Evolutionary conservation across 2,797 vertebrate genomes (phyloP), one percentile per base, ranked within the genome.

Genomic region (Sitta carolinensis): DNA sequence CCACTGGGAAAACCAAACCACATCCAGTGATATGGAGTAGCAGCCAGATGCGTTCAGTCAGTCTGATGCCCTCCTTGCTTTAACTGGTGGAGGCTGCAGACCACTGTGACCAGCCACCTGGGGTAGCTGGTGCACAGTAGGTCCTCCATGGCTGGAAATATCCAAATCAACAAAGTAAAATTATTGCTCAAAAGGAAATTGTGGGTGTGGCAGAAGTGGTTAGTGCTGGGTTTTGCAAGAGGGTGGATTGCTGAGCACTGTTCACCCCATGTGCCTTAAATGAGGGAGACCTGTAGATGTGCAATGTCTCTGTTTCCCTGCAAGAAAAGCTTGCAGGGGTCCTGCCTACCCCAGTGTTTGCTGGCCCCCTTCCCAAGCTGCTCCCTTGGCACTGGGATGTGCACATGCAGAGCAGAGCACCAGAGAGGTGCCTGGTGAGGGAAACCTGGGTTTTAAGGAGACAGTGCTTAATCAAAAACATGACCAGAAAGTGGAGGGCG

Each of bases 201-300:
- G 66, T 16, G 34, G 63, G 16, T 48, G 84, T 67, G 38, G 63
- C 47, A 79, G 84, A 58, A 42, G 50, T 7, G 2, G 30, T 59
- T 34, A 61, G 86, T 10, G 29, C 48, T 70, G 90, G 14, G 21
- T 89, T 94, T 87, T 93, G 86, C 90, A 92, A 84, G 77, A 73
- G 16, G 16, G 34, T 1, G 3, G 42, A 27, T 70, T 84, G 45
- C 52, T 70, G 76, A 63, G 52, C 50, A 3, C 32, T 48, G 19
- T 64, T 38, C 6, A 21, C 43, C 13, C 57, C 50, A 13, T 2
- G 38, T 82, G 57, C 61, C 50, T 87, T 67, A 82, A 90, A 80
- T 25, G 73, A 86, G 40, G 55, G 23, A 66, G 14, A 36, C 10
- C 11, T 23, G 36, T 23, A 32, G 32, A 25, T 34, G 16, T 61